These are phyloP conservation scores for Netelia melanura DNA, from an alignment of 2,888 invertebrate species.

Conservation along the genomic window DNA sequence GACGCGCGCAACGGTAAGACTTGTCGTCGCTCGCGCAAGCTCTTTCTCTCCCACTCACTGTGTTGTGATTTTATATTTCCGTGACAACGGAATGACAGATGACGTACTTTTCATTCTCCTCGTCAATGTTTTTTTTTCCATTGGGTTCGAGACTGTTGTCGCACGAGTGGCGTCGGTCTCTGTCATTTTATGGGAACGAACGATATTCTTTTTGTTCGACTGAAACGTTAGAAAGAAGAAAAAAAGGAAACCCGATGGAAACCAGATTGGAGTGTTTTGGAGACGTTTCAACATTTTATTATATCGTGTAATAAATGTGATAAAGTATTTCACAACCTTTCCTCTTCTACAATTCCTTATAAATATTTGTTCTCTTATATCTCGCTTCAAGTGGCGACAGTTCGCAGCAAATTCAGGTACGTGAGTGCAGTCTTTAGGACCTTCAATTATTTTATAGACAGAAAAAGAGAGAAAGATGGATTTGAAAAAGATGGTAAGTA, in stretches of 20 bases:
- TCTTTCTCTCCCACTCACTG: not conserved
- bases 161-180: not conserved
- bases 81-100: constrained; percentile 23
- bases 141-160: constrained; percentile 7
- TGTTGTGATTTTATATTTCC: constrained; percentile 43
- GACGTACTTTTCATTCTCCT: not conserved
- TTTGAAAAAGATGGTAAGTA: not conserved
- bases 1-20: not conserved
- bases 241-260: too few species aligned
- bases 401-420: constrained; percentile 76
- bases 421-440: constrained; percentile 74
- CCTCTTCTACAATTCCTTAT: not conserved
- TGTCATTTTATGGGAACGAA: not conserved
- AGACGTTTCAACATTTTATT: too few species aligned
- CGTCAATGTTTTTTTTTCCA: constrained; percentile 13
- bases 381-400: constrained; percentile 57
- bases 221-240: too few species aligned
- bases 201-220: too few species aligned
- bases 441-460: constrained; percentile 58
- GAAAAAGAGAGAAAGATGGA: constrained; percentile 1
- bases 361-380: not conserved
- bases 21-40: not conserved
- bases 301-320: too few species aligned
- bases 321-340: not conserved
- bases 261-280: too few species aligned